phyloP scores from a whole-genome alignment of 2,797 vertebrate genomes.

The Vultur gryphus region DNA sequence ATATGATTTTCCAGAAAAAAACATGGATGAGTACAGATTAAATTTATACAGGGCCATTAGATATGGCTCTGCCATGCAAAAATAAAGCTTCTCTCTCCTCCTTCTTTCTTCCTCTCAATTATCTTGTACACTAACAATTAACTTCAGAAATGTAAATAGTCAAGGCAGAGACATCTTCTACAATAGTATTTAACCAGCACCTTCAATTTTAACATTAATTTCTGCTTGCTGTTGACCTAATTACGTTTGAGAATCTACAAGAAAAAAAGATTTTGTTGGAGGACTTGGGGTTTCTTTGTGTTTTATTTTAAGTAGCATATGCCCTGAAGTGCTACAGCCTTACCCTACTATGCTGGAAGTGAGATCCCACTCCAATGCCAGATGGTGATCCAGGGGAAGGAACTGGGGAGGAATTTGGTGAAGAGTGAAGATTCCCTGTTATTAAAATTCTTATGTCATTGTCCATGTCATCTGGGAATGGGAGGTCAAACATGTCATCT shows the following conservation, averaged over 20 bases:
- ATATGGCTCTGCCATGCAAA: neutral
- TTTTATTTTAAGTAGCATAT: neutral
- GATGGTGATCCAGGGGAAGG: constrained; percentile 93
- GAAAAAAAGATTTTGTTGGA: neutral
- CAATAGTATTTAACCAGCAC: neutral
- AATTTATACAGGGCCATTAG: neutral
- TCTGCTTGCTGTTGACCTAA: neutral
- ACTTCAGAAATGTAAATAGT: neutral
- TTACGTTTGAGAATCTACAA: neutral
- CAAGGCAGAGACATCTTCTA: neutral
- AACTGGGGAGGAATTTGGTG: constrained; percentile 92
- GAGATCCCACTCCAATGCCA: constrained; percentile 89
- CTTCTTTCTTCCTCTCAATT: neutral
- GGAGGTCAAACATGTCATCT: constrained; percentile 81
- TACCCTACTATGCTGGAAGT: constrained; percentile 93
- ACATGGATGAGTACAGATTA: neutral
- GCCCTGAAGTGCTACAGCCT: constrained; percentile 9
- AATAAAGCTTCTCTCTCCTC: neutral
- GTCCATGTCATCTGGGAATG: constrained; percentile 89
- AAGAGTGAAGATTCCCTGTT: constrained; percentile 93
- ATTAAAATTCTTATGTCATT: constrained; percentile 96
- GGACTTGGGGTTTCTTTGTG: neutral
- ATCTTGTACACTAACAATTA: neutral
- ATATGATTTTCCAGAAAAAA: neutral
- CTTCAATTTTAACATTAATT: neutral